Base-by-base conservation (phyloP, 2,113 vertebrate genomes). In the Leucosticte australis region DNA sequence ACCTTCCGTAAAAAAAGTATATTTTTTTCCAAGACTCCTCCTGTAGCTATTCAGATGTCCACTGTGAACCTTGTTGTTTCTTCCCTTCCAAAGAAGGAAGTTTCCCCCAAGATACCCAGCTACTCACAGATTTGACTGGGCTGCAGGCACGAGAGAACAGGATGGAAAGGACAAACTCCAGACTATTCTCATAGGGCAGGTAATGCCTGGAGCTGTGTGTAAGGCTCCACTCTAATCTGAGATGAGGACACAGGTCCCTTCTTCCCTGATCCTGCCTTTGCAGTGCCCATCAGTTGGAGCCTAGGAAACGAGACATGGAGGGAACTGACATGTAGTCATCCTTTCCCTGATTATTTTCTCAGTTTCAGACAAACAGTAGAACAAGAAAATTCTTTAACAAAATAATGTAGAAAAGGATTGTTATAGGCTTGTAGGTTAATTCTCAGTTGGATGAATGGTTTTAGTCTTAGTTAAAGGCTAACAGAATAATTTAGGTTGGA, bases 161-260 rank as follows among this genome's bases (percentile, higher is more conserved):
- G 11, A 49, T 55, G 26, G 35, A 55, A 71, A 31, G 12, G 28
- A 44, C 8, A 74, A 71, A 67, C 4, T 41, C 28, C 15, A 17
- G 11, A 20, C 2, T 4, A 1, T 74, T 10, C 28, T n/a, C 8
- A 44, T 16, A 44, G 31, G 16, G 30, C 30, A 42, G 13, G 6
- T 69, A n/a, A 20, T 67, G 26, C 4, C 46, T 12, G 33, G 13
- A 7, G 6, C 8, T 42, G 11, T 67, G 46, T 56, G 4, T 39
- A 15, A 18, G 3, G 6, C 8, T 28, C 33, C 13, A 26, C 10
- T 23, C 13, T 3, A 12, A 21, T 56, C 50, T 60, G 7, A 7
- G 2, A n/a, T 1, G 4, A 75, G 23, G 21, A 31, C 39, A 74
- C 0, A 0, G 13, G 6, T 56, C 9, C 12, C 21, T 4, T 7